Evolutionary conservation across 2,888 invertebrate species (phyloP).

Genomic region (Aphrophora alni): DNA sequence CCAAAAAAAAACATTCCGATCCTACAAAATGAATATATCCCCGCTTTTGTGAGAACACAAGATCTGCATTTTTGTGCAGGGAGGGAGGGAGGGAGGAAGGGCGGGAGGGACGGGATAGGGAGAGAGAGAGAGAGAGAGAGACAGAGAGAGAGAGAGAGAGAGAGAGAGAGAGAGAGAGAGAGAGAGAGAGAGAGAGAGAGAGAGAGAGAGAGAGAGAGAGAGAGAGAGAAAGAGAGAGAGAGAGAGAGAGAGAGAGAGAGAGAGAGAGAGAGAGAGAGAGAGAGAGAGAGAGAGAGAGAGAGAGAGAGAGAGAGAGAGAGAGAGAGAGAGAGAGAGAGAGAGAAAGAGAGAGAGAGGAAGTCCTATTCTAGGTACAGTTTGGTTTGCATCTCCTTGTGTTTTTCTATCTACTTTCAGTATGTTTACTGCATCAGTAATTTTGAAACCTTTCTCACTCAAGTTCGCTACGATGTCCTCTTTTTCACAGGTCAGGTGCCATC

Average conservation of each 20-base stretch:
- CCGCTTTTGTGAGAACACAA: too few relatives aligned
- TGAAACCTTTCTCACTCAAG: neutral
- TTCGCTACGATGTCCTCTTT: too few relatives aligned
- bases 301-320: slow-evolving; percentile 8
- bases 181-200: slow-evolving; percentile 36
- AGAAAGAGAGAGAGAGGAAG: neutral
- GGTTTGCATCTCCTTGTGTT: too few relatives aligned
- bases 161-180: slow-evolving; percentile 35
- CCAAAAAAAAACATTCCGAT: too few relatives aligned
- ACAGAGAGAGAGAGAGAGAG: slow-evolving; percentile 37
- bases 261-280: slow-evolving; percentile 14
- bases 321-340: neutral
- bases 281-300: slow-evolving; percentile 11
- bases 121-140: slow-evolving; percentile 15
- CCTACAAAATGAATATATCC: too few relatives aligned
- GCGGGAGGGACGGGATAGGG: neutral
- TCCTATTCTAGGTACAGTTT: too few relatives aligned
- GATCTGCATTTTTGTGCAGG: too few relatives aligned
- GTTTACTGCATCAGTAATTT: too few relatives aligned
- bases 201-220: slow-evolving; percentile 31
- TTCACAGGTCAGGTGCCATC: too few relatives aligned
- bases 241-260: slow-evolving; percentile 22
- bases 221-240: slow-evolving; percentile 21
- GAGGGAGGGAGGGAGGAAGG: neutral
- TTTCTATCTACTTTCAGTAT: too few relatives aligned